Evolutionary conservation across 2,113 vertebrate genomes (phyloP).

Genomic region (Malurus elegans): DNA sequence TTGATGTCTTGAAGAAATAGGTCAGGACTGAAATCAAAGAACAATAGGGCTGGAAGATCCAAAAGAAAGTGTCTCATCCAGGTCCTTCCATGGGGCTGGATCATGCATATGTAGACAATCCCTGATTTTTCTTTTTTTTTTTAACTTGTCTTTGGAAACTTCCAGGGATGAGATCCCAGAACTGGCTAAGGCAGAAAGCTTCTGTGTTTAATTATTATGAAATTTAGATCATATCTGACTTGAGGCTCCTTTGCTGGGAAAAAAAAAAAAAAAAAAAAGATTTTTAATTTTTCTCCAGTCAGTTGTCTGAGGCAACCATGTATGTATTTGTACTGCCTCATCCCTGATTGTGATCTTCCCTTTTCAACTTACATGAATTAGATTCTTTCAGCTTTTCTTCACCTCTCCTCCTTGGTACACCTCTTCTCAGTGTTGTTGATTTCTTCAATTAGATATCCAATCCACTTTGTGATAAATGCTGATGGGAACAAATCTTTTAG

Average conservation of each 20-base stretch:
- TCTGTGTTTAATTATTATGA: background rate
- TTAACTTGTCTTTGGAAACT: background rate
- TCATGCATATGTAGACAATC: background rate
- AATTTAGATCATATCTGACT: background rate
- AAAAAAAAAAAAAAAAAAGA: background rate
- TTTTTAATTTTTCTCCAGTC: background rate
- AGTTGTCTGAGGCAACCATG: background rate
- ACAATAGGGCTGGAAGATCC: background rate
- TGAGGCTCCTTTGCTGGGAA: background rate
- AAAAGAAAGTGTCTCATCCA: background rate
- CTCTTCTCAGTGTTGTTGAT: background rate
- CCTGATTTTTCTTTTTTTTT: background rate
- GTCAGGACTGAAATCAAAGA: conserved; percentile 6
- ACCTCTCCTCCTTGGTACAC: background rate
- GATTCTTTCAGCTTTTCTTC: background rate
- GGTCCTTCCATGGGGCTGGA: background rate
- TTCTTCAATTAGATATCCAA: background rate
- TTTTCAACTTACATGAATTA: background rate
- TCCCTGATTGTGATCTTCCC: background rate
- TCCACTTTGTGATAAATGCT: background rate
- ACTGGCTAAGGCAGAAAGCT: background rate
- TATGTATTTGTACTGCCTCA: background rate
- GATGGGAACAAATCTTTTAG: background rate
- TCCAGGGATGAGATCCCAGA: background rate
- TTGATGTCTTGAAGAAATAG: conserved; percentile 22